phyloP scores from a whole-genome alignment of 2,888 invertebrate genomes.

The Drosophila melanosoma region DNA sequence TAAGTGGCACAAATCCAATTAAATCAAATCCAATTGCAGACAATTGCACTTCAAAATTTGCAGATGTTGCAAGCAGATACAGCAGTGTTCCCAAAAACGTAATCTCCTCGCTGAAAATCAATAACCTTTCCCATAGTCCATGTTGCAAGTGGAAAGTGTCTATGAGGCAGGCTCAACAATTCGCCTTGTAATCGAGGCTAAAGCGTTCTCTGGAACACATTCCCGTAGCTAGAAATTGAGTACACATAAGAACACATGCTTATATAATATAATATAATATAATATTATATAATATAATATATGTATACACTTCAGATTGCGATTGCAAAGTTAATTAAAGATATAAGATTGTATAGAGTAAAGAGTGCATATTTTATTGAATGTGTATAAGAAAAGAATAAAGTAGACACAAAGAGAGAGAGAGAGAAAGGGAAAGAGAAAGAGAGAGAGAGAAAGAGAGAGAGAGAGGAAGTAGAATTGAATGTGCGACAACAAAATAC shows the following conservation, averaged over 20 bases:
- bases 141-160: not conserved
- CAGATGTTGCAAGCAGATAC: conserved; percentile 6
- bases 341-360: conserved; percentile 61
- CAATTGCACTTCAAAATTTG: conserved; percentile 28
- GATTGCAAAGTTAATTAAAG: conserved; percentile 32
- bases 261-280: not conserved
- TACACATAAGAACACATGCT: conserved; percentile 20
- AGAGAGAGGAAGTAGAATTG: conserved; percentile 18
- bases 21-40: conserved; percentile 32
- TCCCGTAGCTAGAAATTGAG: conserved; percentile 51
- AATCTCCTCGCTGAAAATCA: conserved; percentile 6
- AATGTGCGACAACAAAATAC: conserved; percentile 70
- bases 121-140: not conserved
- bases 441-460: not conserved
- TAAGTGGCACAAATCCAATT: conserved; percentile 55
- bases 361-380: conserved; percentile 75
- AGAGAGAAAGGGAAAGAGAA: not conserved
- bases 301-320: conserved; percentile 27
- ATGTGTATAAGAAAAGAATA: conserved; percentile 57
- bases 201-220: conserved; percentile 17
- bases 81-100: conserved; percentile 24
- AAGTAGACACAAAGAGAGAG: not conserved
- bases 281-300: conserved; percentile 10
- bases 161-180: not conserved
- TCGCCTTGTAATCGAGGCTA: conserved; percentile 11